Conservation (phyloP, 1,140 invertebrate genomes). For the Eriocheir sinensis region DNA sequence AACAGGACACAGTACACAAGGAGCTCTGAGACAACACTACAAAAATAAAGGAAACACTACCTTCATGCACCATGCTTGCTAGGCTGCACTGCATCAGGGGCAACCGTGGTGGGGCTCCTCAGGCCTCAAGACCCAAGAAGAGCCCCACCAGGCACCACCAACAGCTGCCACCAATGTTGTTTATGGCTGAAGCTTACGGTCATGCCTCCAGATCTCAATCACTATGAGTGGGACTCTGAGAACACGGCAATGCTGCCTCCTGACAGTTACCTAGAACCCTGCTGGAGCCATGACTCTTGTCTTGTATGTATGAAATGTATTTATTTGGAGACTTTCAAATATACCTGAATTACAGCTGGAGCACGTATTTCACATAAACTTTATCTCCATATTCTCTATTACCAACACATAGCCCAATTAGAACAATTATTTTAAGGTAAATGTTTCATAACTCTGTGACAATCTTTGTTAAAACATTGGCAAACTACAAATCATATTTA, state of each 20-base stretch:
- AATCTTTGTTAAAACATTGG: no score
- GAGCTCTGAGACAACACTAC: neutral
- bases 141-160: neutral
- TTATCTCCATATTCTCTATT: no score
- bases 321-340: neutral
- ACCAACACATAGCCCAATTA: no score
- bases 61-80: conserved; percentile 66
- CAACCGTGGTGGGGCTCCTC: neutral
- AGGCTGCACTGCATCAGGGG: neutral
- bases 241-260: neutral
- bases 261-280: neutral
- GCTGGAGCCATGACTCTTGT: neutral
- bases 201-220: neutral
- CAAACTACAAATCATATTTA: no score
- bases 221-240: neutral
- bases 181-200: neutral
- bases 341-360: conserved; percentile 8
- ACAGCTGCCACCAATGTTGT: neutral
- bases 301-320: conserved; percentile 24
- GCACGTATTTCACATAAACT: neutral
- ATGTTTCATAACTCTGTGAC: no score
- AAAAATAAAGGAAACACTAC: conserved; percentile 60
- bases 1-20: neutral
- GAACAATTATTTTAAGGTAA: no score
- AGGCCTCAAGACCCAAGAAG: no score